These are phyloP conservation scores for Formica aserva DNA, from an alignment of 2,888 invertebrate genomes.

Conservation along the genomic window DNA sequence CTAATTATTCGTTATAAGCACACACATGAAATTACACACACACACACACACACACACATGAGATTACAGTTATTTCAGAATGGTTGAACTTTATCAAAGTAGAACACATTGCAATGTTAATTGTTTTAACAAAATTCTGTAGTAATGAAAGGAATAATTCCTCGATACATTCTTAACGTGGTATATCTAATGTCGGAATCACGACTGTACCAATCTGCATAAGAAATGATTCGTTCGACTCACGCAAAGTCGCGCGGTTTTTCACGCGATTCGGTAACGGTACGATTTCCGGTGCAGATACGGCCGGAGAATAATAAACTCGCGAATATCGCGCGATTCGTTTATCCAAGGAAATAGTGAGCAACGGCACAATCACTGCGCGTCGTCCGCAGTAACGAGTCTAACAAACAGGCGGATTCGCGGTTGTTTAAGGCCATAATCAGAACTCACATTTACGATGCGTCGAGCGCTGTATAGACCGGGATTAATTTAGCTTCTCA, in stretches of 20 bases:
- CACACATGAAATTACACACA: neutral
- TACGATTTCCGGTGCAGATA: constrained; percentile 1
- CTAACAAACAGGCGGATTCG: constrained; percentile 16
- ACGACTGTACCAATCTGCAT: neutral
- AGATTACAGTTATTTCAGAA: neutral
- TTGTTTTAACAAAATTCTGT: neutral
- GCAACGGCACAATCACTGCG: neutral
- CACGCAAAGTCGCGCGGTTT: constrained; percentile 4
- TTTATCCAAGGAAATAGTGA: neutral
- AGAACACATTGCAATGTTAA: neutral
- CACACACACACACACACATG: neutral
- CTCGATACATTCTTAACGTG: neutral
- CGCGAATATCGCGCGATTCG: neutral
- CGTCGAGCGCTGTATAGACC: constrained; percentile 8
- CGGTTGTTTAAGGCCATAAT: constrained; percentile 34
- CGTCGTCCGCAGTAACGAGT: neutral
- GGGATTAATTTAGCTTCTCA: constrained; percentile 46
- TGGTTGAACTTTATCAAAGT: neutral
- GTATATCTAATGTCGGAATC: neutral
- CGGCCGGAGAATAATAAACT: neutral
- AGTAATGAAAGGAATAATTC: neutral
- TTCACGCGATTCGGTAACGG: constrained; percentile 21
- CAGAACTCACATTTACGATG: constrained; percentile 28
- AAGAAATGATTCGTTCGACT: constrained; percentile 1
- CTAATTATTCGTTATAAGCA: neutral